Conservation (phyloP, 2,888 invertebrate genomes). For the Acanthoscelides obtectus region DNA sequence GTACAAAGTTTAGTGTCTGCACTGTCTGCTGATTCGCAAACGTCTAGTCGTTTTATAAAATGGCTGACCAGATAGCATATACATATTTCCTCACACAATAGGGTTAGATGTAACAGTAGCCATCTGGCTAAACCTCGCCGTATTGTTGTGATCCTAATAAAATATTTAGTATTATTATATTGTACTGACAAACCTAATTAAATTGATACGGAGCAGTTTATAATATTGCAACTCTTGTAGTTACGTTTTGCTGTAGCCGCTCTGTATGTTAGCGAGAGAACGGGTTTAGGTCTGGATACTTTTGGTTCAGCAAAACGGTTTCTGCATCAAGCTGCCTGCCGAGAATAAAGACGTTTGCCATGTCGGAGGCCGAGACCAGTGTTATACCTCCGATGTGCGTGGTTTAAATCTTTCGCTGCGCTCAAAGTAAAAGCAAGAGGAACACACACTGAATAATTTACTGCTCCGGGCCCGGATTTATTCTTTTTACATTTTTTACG, state of each 20-base stretch:
- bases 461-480: conserved; percentile 19
- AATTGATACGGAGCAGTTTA: too few species aligned
- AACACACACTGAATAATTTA: conserved; percentile 39
- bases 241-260: conserved; percentile 4
- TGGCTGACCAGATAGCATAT: too few species aligned
- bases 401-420: conserved; percentile 41
- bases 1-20: too few species aligned
- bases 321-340: conserved; percentile 42
- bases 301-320: conserved; percentile 39
- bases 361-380: conserved; percentile 39
- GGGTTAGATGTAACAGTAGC: too few species aligned
- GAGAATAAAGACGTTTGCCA: conserved; percentile 45
- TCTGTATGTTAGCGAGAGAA: conserved; percentile 33
- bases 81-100: too few species aligned
- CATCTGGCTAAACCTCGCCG: too few species aligned
- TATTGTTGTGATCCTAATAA: too few species aligned
- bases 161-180: too few species aligned
- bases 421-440: conserved; percentile 38
- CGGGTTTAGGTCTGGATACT: conserved; percentile 42
- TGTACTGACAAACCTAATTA: too few species aligned
- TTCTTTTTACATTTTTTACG: conserved; percentile 22
- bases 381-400: conserved; percentile 34
- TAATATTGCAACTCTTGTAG: too few species aligned
- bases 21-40: too few species aligned
- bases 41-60: too few species aligned